These are phyloP conservation scores for Nebria ingens DNA, from an alignment of 1,140 invertebrate genomes.

Conservation along the genomic window DNA sequence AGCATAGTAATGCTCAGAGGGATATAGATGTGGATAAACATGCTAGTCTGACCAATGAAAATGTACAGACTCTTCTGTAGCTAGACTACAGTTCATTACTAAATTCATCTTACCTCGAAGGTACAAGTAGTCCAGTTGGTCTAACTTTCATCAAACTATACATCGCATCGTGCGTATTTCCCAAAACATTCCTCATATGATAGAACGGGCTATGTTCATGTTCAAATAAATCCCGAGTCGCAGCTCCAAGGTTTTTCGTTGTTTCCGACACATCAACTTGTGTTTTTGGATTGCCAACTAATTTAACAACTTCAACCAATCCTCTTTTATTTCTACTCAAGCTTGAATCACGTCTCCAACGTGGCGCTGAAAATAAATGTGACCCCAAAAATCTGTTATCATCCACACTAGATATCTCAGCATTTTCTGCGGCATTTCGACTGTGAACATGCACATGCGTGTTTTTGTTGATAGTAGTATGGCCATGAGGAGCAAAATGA, in stretches of 20 bases:
- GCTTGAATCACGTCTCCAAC: not conserved
- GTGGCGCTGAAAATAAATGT: not conserved
- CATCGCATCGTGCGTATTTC: conserved; percentile 25
- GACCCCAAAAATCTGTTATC: not conserved
- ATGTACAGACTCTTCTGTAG: too few species aligned
- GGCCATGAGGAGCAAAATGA: not conserved
- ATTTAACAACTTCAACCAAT: not conserved
- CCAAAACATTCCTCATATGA: conserved; percentile 26
- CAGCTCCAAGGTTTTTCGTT: conserved; percentile 24
- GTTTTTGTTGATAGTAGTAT: not conserved
- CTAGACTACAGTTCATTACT: conserved; percentile 3
- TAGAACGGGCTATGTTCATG: conserved; percentile 26
- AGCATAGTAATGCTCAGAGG: too few species aligned
- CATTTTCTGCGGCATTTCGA: not conserved
- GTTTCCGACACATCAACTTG: conserved; percentile 23
- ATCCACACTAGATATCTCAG: too few species aligned
- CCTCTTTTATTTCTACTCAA: not conserved
- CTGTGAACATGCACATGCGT: not conserved
- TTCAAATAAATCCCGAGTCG: conserved; percentile 27
- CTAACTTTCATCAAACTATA: conserved; percentile 25
- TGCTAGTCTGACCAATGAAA: too few species aligned
- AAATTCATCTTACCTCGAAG: conserved; percentile 19
- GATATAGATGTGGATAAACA: too few species aligned
- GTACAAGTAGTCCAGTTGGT: conserved; percentile 27
- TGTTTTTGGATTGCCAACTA: conserved; percentile 16